phyloP scores from a whole-genome alignment of 2,888 invertebrate genomes.

The Microctonus hyperodae region DNA sequence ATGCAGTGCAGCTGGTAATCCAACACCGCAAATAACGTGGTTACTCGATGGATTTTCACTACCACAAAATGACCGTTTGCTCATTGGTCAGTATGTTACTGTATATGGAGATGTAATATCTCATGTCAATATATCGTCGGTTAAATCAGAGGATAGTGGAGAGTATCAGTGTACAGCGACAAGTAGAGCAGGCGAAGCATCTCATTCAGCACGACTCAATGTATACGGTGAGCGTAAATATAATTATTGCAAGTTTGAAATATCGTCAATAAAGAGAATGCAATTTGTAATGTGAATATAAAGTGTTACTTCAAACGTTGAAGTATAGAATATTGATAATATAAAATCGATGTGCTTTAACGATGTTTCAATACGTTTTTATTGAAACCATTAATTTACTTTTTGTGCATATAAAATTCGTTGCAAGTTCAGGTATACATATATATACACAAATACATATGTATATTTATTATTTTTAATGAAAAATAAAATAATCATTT shows the following conservation, averaged over 20 bases:
- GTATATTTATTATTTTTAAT: too few relatives aligned
- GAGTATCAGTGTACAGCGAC: slow-evolving; percentile 66
- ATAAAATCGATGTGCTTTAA: background rate
- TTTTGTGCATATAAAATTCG: background rate
- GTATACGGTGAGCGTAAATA: slow-evolving; percentile 65
- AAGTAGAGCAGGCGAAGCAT: slow-evolving; percentile 64
- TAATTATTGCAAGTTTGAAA: background rate
- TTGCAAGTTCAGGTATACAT: background rate
- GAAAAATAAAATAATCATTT: too few relatives aligned
- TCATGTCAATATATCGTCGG: slow-evolving; percentile 64
- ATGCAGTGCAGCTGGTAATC: slow-evolving; percentile 94
- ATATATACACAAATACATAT: too few relatives aligned
- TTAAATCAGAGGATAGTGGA: slow-evolving; percentile 66
- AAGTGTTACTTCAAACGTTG: too few relatives aligned
- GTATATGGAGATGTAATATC: slow-evolving; percentile 65
- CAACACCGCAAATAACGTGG: slow-evolving; percentile 92
- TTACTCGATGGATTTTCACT: slow-evolving; percentile 87
- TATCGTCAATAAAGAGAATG: too few relatives aligned
- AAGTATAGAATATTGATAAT: background rate
- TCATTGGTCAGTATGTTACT: slow-evolving; percentile 65
- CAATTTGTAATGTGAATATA: too few relatives aligned
- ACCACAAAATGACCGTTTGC: slow-evolving; percentile 71
- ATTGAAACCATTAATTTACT: background rate
- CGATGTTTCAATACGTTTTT: background rate
- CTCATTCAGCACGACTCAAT: slow-evolving; percentile 65